Base-by-base conservation (phyloP, 2,113 vertebrate genomes). In the Dolichallabes microphthalmus region DNA sequence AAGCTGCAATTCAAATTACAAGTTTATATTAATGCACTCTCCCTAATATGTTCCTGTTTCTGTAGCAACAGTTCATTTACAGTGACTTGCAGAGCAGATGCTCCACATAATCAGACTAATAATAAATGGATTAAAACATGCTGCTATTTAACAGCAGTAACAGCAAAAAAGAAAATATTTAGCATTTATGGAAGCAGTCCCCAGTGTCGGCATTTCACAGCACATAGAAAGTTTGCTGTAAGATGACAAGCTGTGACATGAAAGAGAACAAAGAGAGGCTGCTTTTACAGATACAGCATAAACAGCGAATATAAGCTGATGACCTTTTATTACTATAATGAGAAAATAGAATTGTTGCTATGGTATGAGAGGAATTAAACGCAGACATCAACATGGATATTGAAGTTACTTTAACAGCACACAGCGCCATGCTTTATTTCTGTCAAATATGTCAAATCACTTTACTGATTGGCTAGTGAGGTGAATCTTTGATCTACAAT, bases 41-140 rank as follows among this genome's bases (percentile, higher is more conserved):
- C 17, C 32, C 66, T 68, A 68, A 68, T 35, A 68, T 68, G 30
- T 68, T 68, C 66, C 66, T 68, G 66, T 35, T 68, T 68, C 66
- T 68, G 30, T 30, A 68, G 66, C 66, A 68, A 68, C 66, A 32
- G 32, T 9, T 68, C 66, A 32, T 32, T 32, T 30, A 19, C 30
- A 61, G 60, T 8, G n/a, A 64, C 63, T 64, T 14, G n/a, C 12
- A 30, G 12, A 64, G n/a, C 63, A 64, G 63, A 64, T 68, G 66
- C 66, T 68, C 30, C 7, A 68, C 66, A 68, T 68, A 68, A 68
- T 68, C 66, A 68, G 66, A 68, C 30, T 68, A 17, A 68, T 68
- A 68, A 68, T 68, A 68, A 32, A 68, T 68, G 27, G 66, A 68
- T 68, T 68, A 19, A 68, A 68, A 66, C 14, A 68, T 68, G 66